A percentile compares a stretch with the other conserved stretches of the same genome.
Conservation (phyloP, 2,797 vertebrate species). For the Liasis olivaceus region DNA sequence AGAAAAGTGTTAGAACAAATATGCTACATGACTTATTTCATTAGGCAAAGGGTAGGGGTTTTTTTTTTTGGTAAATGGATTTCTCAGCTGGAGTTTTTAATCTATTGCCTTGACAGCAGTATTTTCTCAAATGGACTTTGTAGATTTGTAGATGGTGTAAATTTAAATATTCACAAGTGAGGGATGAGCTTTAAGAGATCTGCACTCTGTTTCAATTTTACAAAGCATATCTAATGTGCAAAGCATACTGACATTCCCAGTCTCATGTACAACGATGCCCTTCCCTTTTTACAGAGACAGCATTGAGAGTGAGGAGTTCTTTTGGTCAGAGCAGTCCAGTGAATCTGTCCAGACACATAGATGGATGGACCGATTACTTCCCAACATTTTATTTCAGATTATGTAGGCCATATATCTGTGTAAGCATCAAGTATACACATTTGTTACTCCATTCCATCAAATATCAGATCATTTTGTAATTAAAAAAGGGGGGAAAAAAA, state of each 20-base stretch:
- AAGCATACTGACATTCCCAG: not conserved
- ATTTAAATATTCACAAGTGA: conserved; percentile 1
- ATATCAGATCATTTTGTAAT: not conserved
- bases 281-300: not conserved
- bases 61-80: conserved; percentile 26
- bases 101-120: conserved; percentile 28
- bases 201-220: conserved; percentile 6
- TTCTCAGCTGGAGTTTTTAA: conserved; percentile 31
- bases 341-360: not conserved
- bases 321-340: not conserved
- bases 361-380: not conserved
- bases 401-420: not conserved
- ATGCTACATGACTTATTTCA: conserved; percentile 37
- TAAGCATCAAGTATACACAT: not conserved
- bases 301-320: not conserved
- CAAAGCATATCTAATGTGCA: not conserved
- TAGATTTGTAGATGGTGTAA: not conserved
- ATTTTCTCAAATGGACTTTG: not conserved
- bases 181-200: not conserved
- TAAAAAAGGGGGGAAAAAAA: not conserved
- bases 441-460: not conserved
- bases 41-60: conserved; percentile 19
- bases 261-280: not conserved
- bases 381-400: not conserved
- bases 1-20: conserved; percentile 42